These are phyloP conservation scores for Collichthys lucidus DNA, from an alignment of 2,113 vertebrate genomes.

Conservation along the genomic window DNA sequence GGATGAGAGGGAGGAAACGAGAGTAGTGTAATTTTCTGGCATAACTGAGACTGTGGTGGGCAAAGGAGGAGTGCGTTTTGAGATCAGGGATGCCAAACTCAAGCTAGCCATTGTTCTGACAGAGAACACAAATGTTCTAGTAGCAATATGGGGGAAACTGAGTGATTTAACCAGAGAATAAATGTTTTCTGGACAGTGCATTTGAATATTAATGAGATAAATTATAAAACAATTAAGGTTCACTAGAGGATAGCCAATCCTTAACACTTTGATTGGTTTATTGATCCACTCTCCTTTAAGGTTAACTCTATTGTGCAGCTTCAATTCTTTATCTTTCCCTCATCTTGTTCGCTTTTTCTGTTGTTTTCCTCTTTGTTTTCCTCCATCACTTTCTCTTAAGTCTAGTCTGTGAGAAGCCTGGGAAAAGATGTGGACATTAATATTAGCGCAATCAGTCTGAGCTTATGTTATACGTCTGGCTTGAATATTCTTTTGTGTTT, in stretches of 20 bases:
- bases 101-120: neutral
- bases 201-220: slow-evolving; percentile 18
- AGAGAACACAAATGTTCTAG: neutral
- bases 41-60: neutral
- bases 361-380: slow-evolving; percentile 33
- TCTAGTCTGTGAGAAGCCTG: slow-evolving; percentile 27
- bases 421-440: slow-evolving; percentile 50
- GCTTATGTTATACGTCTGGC: slow-evolving; percentile 35
- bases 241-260: slow-evolving; percentile 20
- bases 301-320: slow-evolving; percentile 39
- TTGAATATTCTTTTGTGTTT: slow-evolving; percentile 54
- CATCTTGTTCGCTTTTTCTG: neutral
- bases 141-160: neutral
- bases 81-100: neutral
- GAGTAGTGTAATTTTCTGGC: slow-evolving; percentile 7
- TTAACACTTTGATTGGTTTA: slow-evolving; percentile 43
- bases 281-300: slow-evolving; percentile 26
- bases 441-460: slow-evolving; percentile 43
- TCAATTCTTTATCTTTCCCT: neutral
- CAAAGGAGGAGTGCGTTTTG: slow-evolving; percentile 3
- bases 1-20: neutral
- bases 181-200: slow-evolving; percentile 3
- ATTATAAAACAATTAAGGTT: slow-evolving; percentile 34
- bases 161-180: slow-evolving; percentile 4
- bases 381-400: slow-evolving; percentile 2